Conservation (phyloP, 2,888 invertebrate species). For the Pterostichus madidus region DNA sequence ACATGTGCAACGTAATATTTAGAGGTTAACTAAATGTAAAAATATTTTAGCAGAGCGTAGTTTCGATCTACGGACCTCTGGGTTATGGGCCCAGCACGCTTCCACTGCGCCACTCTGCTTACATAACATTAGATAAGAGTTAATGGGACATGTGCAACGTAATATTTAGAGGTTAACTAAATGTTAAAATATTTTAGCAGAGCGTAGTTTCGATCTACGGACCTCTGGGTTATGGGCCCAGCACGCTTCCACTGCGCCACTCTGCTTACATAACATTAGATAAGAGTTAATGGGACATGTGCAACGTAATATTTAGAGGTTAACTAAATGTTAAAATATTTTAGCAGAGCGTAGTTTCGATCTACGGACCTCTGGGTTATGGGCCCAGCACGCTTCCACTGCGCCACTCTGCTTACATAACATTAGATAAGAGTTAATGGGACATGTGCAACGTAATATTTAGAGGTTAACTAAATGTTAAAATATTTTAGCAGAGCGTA, state of each 20-base stretch:
- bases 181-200: constrained; percentile 33
- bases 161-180: too few relatives aligned
- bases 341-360: constrained; percentile 65
- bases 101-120: constrained; percentile 91
- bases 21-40: too few relatives aligned
- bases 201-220: constrained; percentile 65
- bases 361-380: constrained; percentile 66
- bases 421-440: too few relatives aligned
- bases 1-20: too few relatives aligned
- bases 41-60: constrained; percentile 60
- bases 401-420: constrained; percentile 85
- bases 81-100: constrained; percentile 83
- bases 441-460: too few relatives aligned
- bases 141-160: too few relatives aligned
- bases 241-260: constrained; percentile 92
- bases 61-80: constrained; percentile 67
- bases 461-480: too few relatives aligned
- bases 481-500: constrained; percentile 57
- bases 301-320: too few relatives aligned
- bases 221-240: constrained; percentile 75
- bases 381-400: constrained; percentile 88
- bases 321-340: too few relatives aligned
- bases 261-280: constrained; percentile 79
- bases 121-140: too few relatives aligned
- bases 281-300: too few relatives aligned